Conservation (phyloP, 2,888 invertebrate species). For the Andrena haemorrhoa region DNA sequence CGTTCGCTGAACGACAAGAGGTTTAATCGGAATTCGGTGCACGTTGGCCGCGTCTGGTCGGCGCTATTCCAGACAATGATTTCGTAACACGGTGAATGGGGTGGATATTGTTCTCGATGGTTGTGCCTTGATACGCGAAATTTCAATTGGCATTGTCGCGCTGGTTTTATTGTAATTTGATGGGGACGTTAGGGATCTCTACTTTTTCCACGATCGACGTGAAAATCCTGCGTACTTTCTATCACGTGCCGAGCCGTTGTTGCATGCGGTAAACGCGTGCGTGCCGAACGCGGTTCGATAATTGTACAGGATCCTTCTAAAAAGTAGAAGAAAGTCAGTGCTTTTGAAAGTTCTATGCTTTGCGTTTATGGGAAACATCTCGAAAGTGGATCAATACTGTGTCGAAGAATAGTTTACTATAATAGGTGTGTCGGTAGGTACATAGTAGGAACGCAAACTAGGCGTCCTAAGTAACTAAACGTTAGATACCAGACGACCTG, state of each 20-base stretch:
- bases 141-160: not conserved
- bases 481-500: not conserved
- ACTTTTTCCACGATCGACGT: not conserved
- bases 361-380: conserved; percentile 5
- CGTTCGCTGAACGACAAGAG: conserved; percentile 1
- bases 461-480: not conserved
- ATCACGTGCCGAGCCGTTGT: conserved; percentile 30
- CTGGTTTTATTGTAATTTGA: not conserved
- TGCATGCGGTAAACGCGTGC: conserved; percentile 25
- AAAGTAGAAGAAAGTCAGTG: conserved; percentile 38
- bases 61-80: conserved; percentile 5
- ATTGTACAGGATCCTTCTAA: conserved; percentile 26
- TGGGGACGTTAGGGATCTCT: not conserved
- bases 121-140: not conserved
- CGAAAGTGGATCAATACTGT: conserved; percentile 37
- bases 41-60: conserved; percentile 6
- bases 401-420: not conserved
- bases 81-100: conserved; percentile 15
- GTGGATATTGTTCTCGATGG: not conserved
- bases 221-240: conserved; percentile 47
- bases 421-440: not conserved
- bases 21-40: conserved; percentile 1
- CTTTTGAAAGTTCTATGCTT: conserved; percentile 23
- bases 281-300: conserved; percentile 14
- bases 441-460: not conserved